Evolutionary conservation across 37 sponge, comb jelly and placozoan genomes (phyloP), one percentile per base, ranked within the genome.

Genomic region (Dysidea cf. avara): DNA sequence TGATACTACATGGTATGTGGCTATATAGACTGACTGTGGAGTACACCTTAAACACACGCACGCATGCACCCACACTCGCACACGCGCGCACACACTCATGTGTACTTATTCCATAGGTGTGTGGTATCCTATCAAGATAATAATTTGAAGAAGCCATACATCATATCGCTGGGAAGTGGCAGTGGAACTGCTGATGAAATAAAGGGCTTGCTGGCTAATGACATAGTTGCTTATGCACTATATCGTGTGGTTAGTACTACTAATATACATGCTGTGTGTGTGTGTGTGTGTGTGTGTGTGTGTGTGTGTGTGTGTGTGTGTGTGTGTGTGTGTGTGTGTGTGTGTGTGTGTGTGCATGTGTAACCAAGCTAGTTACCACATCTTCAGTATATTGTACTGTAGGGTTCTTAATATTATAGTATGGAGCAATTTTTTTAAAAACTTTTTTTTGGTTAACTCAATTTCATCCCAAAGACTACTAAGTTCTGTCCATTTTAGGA

Each of bases 171-270:
- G 18, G 82, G 70, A 26, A 35, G 63, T 28, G 93, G 93, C 18
- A 50, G 3, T 1, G 64, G 31, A 24, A 14, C 28, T 43, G 34
- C 24, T 48, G 71, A 50, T 1, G 75, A 37, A 18, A 39, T 30
- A 21, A 60, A 64, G 26, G 63, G 56, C 0, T 37, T 65, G 18
- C 61, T 77, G 34, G 51, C 14, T 18, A 63, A 74, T 7, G 83
- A 82, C 31, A 61, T 22, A 4, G 72, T 81, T 0, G 65, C 80
- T 29, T 88, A 88, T 47, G 87, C 59, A 32, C 72, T 89, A 28
- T 49, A 76, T 29, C 78, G 90, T 73, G 83, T 94, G 63, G 94
- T 94, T 47, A 62, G 89, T 87, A n/a, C n/a, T n/a, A n/a, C n/a
- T n/a, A n/a, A n/a, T n/a, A n/a, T n/a, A n/a, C n/a, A n/a, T n/a